Base-by-base conservation (phyloP, 2,888 invertebrate genomes). In the Lissocephala sabroskyi region DNA sequence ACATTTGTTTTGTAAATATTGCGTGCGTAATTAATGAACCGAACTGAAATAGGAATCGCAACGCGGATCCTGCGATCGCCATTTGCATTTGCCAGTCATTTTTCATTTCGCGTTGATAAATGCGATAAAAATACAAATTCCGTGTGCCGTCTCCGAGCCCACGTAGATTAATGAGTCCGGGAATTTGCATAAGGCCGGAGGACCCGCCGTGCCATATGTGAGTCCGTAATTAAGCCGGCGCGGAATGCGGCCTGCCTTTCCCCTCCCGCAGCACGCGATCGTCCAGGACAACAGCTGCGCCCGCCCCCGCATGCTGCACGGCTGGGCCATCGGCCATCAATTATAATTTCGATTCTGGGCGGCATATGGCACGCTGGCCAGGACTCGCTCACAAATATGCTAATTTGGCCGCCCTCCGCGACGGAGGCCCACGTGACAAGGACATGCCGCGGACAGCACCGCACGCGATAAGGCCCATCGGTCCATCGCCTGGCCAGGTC, bases 1-100 rank as follows among this genome's bases (percentile, higher is more conserved):
- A 76, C 83, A 78, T 83, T 82, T 82, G 82, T 83, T 82, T 83
- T 83, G 82, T 83, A 82, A 82, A 82, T 83, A 82, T 83, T 83
- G 82, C 82, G 83, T 82, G 75, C 64, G 75, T 82, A 80, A 82
- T 82, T 79, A 82, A 82, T 81, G 79, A 73, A 52, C 30, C 40
- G 58, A 49, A 52, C 30, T 39, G 58, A 49, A 45, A 59, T 62
- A 62, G 58, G 61, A 61, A 61, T 61, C 58, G 19, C 36, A 36
- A n/a, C n/a, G n/a, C n/a, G n/a, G n/a, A n/a, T n/a, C n/a, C n/a
- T n/a, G n/a, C n/a, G n/a, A n/a, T n/a, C n/a, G n/a, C n/a, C n/a
- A n/a, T n/a, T n/a, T n/a, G n/a, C n/a, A n/a, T n/a, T n/a, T n/a
- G n/a, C n/a, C n/a, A n/a, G 55, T 61, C 74, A 65, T 73, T 73